Evolutionary conservation across 2,888 invertebrate genomes (phyloP).

Genomic region (Caenorhabditis doughertyi): DNA sequence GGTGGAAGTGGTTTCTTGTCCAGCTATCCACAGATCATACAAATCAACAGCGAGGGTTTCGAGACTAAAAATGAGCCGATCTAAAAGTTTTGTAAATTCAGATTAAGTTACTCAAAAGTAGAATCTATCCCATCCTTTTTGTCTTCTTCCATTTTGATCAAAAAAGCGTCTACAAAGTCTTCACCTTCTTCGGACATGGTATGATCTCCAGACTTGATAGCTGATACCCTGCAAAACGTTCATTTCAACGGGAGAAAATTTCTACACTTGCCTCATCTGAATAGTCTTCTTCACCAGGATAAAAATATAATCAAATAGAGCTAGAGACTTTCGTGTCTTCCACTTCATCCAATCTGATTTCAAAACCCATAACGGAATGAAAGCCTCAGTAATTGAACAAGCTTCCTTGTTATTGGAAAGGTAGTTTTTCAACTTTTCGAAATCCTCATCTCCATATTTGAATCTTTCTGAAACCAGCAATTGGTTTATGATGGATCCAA

Average conservation of each 20-base stretch:
- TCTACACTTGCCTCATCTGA: not conserved
- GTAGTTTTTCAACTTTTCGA: conserved; percentile 23
- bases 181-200: conserved; percentile 42
- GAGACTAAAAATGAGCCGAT: conserved; percentile 18
- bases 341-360: conserved; percentile 23
- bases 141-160: conserved; percentile 68
- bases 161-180: conserved; percentile 69
- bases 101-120: conserved; percentile 21
- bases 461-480: conserved; percentile 63
- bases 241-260: not conserved
- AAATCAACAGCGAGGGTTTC: conserved; percentile 61
- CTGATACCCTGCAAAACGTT: conserved; percentile 9
- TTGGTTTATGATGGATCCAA: conserved; percentile 70
- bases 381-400: conserved; percentile 1
- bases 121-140: conserved; percentile 27
- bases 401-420: not conserved
- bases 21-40: conserved; percentile 70
- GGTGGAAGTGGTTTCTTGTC: conserved; percentile 70
- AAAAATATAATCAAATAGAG: conserved; percentile 20
- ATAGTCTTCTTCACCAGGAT: not conserved
- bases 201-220: conserved; percentile 4
- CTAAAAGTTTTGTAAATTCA: not conserved
- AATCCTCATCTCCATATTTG: conserved; percentile 44
- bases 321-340: conserved; percentile 11
- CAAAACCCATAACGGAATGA: conserved; percentile 31